Evolutionary conservation across 2,797 vertebrate species (phyloP).

Genomic region (Adrianichthys oophorus): DNA sequence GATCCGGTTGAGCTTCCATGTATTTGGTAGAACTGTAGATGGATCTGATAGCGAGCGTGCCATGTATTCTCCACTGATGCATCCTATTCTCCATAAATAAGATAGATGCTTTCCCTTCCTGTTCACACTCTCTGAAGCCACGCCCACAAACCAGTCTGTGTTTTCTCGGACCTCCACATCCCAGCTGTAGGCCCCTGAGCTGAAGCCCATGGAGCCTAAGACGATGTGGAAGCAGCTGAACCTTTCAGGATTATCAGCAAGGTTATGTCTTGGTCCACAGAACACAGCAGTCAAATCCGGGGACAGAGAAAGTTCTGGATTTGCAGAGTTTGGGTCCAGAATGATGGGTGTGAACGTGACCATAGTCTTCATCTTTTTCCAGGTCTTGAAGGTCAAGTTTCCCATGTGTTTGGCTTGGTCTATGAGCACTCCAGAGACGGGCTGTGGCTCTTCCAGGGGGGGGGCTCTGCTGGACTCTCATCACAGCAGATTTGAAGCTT

Average conservation of each 20-base stretch:
- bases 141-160: conserved; percentile 32
- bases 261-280: conserved; percentile 5
- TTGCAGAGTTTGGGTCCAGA: conserved; percentile 46
- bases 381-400: conserved; percentile 43
- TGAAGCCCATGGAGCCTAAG: conserved; percentile 10
- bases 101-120: not conserved
- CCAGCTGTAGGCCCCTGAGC: conserved; percentile 38
- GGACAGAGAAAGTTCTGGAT: conserved; percentile 25
- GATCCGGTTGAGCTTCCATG: conserved; percentile 25
- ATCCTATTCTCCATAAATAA: conserved; percentile 28
- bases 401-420: conserved; percentile 39
- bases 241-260: conserved; percentile 46
- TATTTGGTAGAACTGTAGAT: not conserved
- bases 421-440: conserved; percentile 24
- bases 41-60: not conserved
- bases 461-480: conserved; percentile 12
- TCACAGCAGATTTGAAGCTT: conserved; percentile 11
- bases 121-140: conserved; percentile 8
- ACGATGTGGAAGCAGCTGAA: conserved; percentile 1
- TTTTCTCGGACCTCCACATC: conserved; percentile 31
- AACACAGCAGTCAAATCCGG: conserved; percentile 32
- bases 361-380: conserved; percentile 31
- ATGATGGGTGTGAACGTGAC: conserved; percentile 37
- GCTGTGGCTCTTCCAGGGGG: conserved; percentile 5
- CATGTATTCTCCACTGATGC: conserved; percentile 14